A percentile compares a stretch with the other conserved stretches of the same genome.
phyloP scores from a whole-genome alignment of 1,140 invertebrate genomes.

The Orchestia grillus region DNA sequence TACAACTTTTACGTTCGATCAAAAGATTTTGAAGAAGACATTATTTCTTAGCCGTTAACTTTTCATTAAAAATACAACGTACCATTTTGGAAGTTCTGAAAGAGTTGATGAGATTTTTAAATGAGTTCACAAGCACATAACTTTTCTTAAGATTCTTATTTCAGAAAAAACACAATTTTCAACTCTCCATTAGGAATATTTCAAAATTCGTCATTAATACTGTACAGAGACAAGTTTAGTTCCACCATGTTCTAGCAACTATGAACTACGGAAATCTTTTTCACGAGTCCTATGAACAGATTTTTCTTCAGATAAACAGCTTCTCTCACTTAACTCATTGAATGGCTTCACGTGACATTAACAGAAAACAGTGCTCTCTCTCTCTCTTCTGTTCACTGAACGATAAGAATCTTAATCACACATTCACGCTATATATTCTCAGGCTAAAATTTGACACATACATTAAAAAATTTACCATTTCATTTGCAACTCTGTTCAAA shows the following conservation, averaged over 20 bases:
- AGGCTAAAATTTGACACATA: no score
- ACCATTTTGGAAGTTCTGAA: background rate
- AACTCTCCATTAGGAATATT: background rate
- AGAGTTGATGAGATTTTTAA: background rate
- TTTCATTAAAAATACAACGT: no score
- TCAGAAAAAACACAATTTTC: background rate
- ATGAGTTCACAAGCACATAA: background rate
- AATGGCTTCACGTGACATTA: no score
- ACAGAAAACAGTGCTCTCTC: background rate
- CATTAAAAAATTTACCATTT: background rate
- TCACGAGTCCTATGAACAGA: background rate
- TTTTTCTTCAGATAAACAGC: background rate
- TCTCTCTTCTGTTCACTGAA: no score
- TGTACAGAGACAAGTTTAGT: background rate
- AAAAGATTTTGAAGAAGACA: no score
- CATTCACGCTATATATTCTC: no score
- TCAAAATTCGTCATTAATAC: background rate
- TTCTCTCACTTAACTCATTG: background rate
- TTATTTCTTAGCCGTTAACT: no score
- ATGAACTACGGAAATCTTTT: no score
- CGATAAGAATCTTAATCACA: no score
- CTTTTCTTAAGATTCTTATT: background rate
- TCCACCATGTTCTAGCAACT: background rate
- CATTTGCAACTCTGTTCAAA: no score
- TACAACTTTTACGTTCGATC: no score